Percentiles rank a stretch among this genome's conserved stretches.
Evolutionary conservation across 2,113 vertebrate genomes (phyloP).

Genomic region (Neomonachus schauinslandi): DNA sequence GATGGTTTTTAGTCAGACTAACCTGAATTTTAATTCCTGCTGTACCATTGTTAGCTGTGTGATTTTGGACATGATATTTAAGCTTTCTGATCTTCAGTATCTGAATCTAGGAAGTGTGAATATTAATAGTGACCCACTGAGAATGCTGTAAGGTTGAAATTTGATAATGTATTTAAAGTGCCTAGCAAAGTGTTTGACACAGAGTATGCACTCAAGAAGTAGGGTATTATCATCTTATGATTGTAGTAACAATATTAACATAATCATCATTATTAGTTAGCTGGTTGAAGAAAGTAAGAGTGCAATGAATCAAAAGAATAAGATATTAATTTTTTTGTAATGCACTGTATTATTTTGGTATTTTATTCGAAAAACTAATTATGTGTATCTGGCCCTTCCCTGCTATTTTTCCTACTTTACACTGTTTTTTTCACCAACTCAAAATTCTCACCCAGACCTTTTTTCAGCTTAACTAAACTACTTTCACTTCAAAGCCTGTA

Average conservation of each 20-base stretch:
- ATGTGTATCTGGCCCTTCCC: background rate
- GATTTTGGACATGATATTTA: constrained; percentile 13
- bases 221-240: background rate
- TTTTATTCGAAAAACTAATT: background rate
- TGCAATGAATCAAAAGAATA: background rate
- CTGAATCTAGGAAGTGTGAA: background rate
- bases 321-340: background rate
- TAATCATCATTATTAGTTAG: background rate
- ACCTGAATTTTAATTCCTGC: background rate
- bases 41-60: background rate
- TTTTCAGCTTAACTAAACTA: background rate
- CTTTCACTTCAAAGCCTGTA: background rate
- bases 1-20: background rate
- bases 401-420: background rate
- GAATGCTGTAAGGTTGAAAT: background rate
- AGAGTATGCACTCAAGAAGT: background rate
- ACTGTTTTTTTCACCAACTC: background rate
- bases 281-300: background rate
- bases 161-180: background rate
- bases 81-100: constrained; percentile 43
- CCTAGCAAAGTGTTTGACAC: background rate
- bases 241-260: background rate
- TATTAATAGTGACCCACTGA: background rate
- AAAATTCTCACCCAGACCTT: background rate
- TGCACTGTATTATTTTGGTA: background rate